Conservation (phyloP, 2,888 invertebrate genomes). For the Lycaena phlaeas region DNA sequence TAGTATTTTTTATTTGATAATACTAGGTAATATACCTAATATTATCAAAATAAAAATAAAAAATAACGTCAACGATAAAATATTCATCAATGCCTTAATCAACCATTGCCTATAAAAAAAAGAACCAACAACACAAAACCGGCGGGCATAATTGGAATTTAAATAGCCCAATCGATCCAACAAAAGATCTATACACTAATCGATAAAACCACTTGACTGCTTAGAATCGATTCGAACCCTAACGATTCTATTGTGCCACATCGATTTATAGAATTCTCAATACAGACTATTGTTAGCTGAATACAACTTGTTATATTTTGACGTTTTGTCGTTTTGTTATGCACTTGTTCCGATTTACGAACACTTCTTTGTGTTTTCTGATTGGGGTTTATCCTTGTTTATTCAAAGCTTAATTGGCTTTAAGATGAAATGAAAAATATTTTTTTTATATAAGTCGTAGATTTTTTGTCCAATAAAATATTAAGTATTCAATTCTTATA, state of each 20-base stretch:
- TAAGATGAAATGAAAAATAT: too few relatives aligned
- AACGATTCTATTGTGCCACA: slow-evolving; percentile 34
- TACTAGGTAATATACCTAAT: too few relatives aligned
- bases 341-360: slow-evolving; percentile 14
- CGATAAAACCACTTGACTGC: slow-evolving; percentile 48
- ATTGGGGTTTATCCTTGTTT: not conserved
- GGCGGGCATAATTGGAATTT: slow-evolving; percentile 14
- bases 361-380: not conserved
- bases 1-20: too few relatives aligned
- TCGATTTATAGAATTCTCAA: slow-evolving; percentile 14
- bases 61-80: too few relatives aligned
- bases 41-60: too few relatives aligned
- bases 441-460: too few relatives aligned
- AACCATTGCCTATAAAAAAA: not conserved
- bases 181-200: slow-evolving; percentile 27
- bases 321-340: slow-evolving; percentile 10
- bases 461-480: too few relatives aligned
- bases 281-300: slow-evolving; percentile 12
- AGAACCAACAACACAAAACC: not conserved
- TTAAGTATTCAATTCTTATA: too few relatives aligned
- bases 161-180: slow-evolving; percentile 28
- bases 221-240: slow-evolving; percentile 41
- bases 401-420: too few relatives aligned
- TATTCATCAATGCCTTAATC: too few relatives aligned
- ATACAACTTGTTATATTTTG: slow-evolving; percentile 17